A percentile compares a stretch with the other conserved stretches of the same genome.
These are phyloP conservation scores for Agraylea sexmaculata DNA, from an alignment of 1,140 invertebrate genomes.

Conservation along the genomic window DNA sequence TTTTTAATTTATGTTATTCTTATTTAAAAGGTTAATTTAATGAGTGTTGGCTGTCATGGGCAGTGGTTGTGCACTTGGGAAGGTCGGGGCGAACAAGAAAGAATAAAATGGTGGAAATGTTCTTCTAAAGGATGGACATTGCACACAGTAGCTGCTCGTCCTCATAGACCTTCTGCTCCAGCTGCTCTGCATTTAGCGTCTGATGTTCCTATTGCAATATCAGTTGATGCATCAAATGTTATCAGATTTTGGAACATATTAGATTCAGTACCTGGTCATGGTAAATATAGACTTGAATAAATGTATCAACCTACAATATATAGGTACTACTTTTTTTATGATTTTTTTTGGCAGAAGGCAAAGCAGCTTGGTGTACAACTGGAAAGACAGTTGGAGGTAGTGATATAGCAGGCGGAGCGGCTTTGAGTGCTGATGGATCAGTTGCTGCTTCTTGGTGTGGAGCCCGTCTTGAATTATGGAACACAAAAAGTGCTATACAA, in stretches of 20 bases:
- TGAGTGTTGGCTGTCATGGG: constrained; percentile 16
- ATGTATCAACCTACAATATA: not conserved
- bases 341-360: constrained; percentile 12
- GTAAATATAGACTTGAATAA: constrained; percentile 3
- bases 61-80: constrained; percentile 20
- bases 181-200: constrained; percentile 9
- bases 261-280: constrained; percentile 17
- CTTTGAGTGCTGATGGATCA: constrained; percentile 36
- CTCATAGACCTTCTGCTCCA: constrained; percentile 13
- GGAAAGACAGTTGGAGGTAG: constrained; percentile 4
- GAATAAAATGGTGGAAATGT: constrained; percentile 16
- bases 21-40: constrained; percentile 13
- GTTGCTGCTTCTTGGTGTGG: constrained; percentile 39
- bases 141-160: constrained; percentile 15
- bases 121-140: constrained; percentile 11
- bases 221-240: constrained; percentile 7
- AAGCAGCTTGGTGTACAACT: constrained; percentile 16
- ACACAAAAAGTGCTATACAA: constrained; percentile 30
- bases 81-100: constrained; percentile 16
- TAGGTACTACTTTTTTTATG: not conserved
- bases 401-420: constrained; percentile 27
- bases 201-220: constrained; percentile 11
- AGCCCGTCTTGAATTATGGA: constrained; percentile 34
- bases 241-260: constrained; percentile 15
- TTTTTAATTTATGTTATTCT: not conserved